A percentile compares a stretch with the other conserved stretches of the same genome.
These are phyloP conservation scores for Passerculus sandwichensis DNA, from an alignment of 2,797 vertebrate genomes.

Conservation along the genomic window DNA sequence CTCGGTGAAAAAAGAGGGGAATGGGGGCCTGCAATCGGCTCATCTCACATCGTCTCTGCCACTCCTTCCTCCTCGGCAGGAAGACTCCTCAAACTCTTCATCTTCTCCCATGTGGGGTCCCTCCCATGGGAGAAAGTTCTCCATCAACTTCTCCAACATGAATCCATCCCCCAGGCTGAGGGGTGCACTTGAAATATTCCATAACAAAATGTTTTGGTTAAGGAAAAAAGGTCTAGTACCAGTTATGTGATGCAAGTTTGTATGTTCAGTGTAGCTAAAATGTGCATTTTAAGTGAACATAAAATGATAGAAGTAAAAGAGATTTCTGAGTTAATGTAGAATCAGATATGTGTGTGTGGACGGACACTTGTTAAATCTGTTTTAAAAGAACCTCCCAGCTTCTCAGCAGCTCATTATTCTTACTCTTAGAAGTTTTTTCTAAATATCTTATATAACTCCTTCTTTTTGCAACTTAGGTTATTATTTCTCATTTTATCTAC, in stretches of 20 bases:
- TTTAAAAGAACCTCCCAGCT: neutral
- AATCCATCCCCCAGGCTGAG: no score
- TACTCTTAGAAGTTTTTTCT: neutral
- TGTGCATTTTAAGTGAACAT: neutral
- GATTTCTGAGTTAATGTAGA: neutral
- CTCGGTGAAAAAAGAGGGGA: neutral
- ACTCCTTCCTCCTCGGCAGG: neutral
- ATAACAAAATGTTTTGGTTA: neutral
- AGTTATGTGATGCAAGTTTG: neutral
- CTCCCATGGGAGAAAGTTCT: neutral
- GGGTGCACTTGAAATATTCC: neutral
- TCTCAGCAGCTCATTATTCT: neutral
- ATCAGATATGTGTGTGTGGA: neutral
- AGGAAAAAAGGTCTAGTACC: neutral
- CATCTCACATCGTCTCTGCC: neutral
- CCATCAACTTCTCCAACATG: neutral
- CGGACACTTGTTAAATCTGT: neutral
- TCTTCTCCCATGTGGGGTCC: rapidly evolving
- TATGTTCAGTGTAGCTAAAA: neutral
- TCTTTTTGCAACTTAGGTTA: neutral
- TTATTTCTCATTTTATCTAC: neutral
- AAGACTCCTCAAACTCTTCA: neutral
- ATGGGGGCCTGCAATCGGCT: rapidly evolving
- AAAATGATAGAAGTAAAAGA: neutral
- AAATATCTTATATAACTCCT: neutral